Percentiles rank a stretch among this genome's conserved stretches.
Evolutionary conservation across 2,888 invertebrate species (phyloP).

Genomic region (Tachina fera): DNA sequence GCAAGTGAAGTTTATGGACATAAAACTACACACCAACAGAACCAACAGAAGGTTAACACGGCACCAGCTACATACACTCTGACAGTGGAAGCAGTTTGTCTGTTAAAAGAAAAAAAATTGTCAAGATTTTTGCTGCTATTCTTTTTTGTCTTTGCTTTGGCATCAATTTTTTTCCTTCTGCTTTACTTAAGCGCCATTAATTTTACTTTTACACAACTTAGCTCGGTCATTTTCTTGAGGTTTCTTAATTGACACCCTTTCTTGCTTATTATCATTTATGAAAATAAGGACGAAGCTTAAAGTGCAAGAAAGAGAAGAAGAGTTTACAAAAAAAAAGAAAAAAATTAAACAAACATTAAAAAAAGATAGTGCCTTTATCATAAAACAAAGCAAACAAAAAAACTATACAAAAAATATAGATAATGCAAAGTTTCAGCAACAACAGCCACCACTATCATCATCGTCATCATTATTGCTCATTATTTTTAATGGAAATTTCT

Average conservation of each 20-base stretch:
- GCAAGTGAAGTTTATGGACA: slow-evolving; percentile 67
- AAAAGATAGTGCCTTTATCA: not conserved
- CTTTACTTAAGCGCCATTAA: slow-evolving; percentile 66
- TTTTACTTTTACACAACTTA: slow-evolving; percentile 71
- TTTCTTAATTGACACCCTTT: slow-evolving; percentile 71
- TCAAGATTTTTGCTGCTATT: not conserved
- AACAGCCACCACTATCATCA: slow-evolving; percentile 52
- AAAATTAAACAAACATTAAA: slow-evolving; percentile 33
- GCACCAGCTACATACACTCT: not conserved
- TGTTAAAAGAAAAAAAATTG: not conserved
- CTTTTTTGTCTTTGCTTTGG: not conserved
- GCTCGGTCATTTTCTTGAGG: slow-evolving; percentile 70
- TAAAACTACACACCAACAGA: slow-evolving; percentile 1
- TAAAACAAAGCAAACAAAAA: not conserved
- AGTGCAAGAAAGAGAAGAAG: slow-evolving; percentile 6
- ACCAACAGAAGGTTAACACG: slow-evolving; percentile 2
- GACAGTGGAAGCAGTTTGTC: not conserved
- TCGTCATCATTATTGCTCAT: slow-evolving; percentile 68
- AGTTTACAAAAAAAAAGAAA: slow-evolving; percentile 42
- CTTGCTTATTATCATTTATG: slow-evolving; percentile 69
- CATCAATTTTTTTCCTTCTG: slow-evolving; percentile 9
- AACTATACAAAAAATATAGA: not conserved
- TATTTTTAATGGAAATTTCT: slow-evolving; percentile 65
- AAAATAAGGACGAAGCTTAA: slow-evolving; percentile 52
- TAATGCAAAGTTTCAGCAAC: not conserved